Evolutionary conservation across 1,140 invertebrate genomes (phyloP), one percentile per base, ranked within the genome.

Genomic region (Drosophila lacteicornis): DNA sequence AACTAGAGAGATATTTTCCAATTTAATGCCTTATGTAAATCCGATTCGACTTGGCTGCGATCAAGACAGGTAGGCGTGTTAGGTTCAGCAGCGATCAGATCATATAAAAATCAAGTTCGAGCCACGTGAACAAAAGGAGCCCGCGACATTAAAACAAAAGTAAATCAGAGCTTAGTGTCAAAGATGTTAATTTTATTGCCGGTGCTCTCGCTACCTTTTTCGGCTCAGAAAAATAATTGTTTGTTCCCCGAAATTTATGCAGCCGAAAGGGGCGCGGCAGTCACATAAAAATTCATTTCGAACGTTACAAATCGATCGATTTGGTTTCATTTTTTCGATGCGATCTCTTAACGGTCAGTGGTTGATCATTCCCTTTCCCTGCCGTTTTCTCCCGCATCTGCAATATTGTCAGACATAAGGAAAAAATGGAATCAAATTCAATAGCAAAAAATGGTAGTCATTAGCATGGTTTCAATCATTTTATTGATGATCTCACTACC

Each of bases 81-180:
- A 50, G 70, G 45, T 63, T 62, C 58, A 49, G 60, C 49, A n/a
- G 53, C 65, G 49, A 79, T 79, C 51, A 57, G 61, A 50, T 58
- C 75, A 55, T 50, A 77, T 80, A 75, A 79, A 77, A 59, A 74
- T 83, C 80, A 75, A 87, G 47, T 78, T 82, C 68, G 84, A 57
- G 60, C 66, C 65, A 80, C 47, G 67, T 81, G 63, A 83, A 84
- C 78, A 84, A 79, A 79, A 81, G 84, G 53, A 47, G 62, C 22
- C 73, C 69, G 74, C 73, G 68, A 86, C 85, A 91, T 91, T 91
- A 91, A 91, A 91, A 91, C 90, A 91, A 91, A 91, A 91, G 61
- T 91, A 91, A 91, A 91, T 91, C 90, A 91, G 79, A 57, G 90
- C 91, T 91, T 91, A 91, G 85, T 82, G 90, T 91, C 90, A 91